Evolutionary conservation across 2,888 invertebrate genomes (phyloP), one percentile per base, ranked within the genome.

Genomic region (Masnerella sp.): DNA sequence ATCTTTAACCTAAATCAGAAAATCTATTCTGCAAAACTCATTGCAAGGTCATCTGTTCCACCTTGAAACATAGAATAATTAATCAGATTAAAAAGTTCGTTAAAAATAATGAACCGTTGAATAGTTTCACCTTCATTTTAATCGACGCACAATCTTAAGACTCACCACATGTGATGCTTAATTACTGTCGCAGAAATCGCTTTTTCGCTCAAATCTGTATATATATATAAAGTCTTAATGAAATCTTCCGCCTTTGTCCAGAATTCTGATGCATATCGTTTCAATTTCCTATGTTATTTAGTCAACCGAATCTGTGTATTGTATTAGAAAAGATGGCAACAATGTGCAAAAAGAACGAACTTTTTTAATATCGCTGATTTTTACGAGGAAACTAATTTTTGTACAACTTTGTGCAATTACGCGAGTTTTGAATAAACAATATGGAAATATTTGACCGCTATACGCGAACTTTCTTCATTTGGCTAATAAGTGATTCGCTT

Each of bases 1-100:
- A 69, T 69, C 68, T 69, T 45, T 68, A 61, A 69, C 68, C 68
- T 54, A 59, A 34, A 69, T 69, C 68, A 61, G 5, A 25, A 61
- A 59, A 38, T 52, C 20, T 43, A 69, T 32, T 52, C 38, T 28
- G 17, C 12, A 52, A 54, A 69, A 69, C 38, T 54, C 40, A 22
- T 47, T 43, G 51, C 68, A 69, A 61, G 68, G 68, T 69, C 61
- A 38, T 38, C 43, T 38, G 22, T 30, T 8, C 12, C 32, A 52
- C 59, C 59, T 69, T 61, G 59, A 61, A 47, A 45, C 38, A 51
- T 17, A 9, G 42, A 43, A 51, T 61, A 59, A 36, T 51, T 47
- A 42, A 52, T 61, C 45, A 45, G 68, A 69, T 69, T 69, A 45
- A 34, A 17, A 49, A 56, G 47, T 67, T 58, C 17, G 49, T 65